Evolutionary conservation across 2,113 vertebrate species (phyloP).

Genomic region (Platysternon megacephalum): DNA sequence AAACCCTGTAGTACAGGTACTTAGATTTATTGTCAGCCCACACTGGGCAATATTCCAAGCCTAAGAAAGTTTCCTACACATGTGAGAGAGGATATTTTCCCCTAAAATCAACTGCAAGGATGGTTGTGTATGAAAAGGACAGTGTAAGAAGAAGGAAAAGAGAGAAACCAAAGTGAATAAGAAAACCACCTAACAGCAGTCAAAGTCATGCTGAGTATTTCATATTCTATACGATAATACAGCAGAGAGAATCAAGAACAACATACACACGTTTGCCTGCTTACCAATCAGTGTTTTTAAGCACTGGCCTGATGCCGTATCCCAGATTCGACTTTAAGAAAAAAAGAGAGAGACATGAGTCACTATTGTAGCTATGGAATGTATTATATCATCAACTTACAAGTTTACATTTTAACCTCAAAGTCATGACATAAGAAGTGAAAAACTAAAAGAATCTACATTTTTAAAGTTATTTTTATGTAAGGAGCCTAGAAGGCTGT

Average conservation of each 20-base stretch:
- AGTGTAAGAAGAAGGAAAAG: neutral
- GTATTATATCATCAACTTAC: neutral
- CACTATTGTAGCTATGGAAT: neutral
- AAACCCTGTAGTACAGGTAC: neutral
- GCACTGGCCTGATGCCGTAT: constrained; percentile 98
- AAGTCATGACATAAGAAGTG: neutral
- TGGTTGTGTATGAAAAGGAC: neutral
- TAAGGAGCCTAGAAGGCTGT: neutral
- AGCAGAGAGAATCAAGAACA: fast-evolving
- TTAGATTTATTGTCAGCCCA: neutral
- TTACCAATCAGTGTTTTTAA: constrained; percentile 98
- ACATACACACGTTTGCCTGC: constrained; percentile 19
- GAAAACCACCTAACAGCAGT: neutral
- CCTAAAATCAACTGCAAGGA: neutral
- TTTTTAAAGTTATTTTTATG: neutral
- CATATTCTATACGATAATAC: neutral
- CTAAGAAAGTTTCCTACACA: neutral
- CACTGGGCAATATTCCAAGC: neutral
- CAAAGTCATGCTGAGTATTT: neutral
- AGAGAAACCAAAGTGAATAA: neutral
- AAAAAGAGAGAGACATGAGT: neutral
- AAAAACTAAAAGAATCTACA: neutral
- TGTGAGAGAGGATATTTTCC: fast-evolving
- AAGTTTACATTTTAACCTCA: neutral
- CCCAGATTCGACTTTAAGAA: constrained; percentile 93